Base-by-base conservation (phyloP, 2,888 invertebrate species). In the Pherbina coryleti region DNA sequence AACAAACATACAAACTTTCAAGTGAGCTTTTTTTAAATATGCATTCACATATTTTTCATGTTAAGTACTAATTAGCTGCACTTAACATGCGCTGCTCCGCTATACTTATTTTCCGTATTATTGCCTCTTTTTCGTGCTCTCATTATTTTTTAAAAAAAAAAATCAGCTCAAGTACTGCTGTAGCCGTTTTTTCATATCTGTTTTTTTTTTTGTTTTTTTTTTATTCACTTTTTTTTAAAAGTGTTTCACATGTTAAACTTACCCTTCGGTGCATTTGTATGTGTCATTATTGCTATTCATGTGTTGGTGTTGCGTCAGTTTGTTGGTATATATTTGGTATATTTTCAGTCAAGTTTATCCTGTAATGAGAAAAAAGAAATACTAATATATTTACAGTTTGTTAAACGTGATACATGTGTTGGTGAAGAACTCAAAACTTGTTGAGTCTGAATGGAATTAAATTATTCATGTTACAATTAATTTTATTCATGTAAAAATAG, bases 261-360 rank as follows among this genome's bases (percentile, higher is more conserved):
- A 82, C 80, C 79, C 82, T 82, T 82, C 81, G 71, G 78, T 79
- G 81, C 81, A 81, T 80, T 78, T 82, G 80, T 80, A 81, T 83
- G 81, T 82, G 83, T 82, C 87, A 87, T 87, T 81, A 69, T 81
- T 78, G 81, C 70, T 55, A 64, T 70, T 81, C 83, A 84, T 84
- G 81, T 83, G 83, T 81, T 76, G 51, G 70, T 78, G 79, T 76
- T 77, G 60, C 77, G 53, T 64, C 69, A 3, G 44, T 44, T 44
- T 44, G 4, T 44, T 44, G 11, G 44, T 14, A 14, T 44, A 44
- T 44, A 44, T 44, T 44, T 44, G 11, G 44, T 44, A 44, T 44
- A 37, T 31, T 76, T 72, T 19, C 28, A 73, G 49, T 22, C 25
- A 19, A 28, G 2, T 60, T 60, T 60, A 44, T 44, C 11, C 44